Evolutionary conservation across 2,888 invertebrate species (phyloP), one percentile per base, ranked within the genome.

Genomic region (Cataglyphis livida): DNA sequence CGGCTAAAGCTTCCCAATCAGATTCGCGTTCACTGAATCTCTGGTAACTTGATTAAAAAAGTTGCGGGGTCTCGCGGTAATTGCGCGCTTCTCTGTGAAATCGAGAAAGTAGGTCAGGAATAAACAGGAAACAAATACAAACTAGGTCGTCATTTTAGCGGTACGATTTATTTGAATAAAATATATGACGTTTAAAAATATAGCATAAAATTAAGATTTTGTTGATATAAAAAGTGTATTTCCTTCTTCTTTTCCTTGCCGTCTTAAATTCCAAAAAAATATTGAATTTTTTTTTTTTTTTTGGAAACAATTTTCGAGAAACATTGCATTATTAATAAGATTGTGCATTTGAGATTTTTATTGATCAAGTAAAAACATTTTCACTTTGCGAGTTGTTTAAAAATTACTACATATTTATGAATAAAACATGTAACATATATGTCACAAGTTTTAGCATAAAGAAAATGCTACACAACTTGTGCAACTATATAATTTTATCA

Each of bases 381-480:
- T 44, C n/a, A 35, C 44, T 44, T 18, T 41, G 32, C 15, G 35
- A 41, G 64, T 64, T 51, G 35, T 12, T 41, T 6, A 12, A n/a
- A 7, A 51, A n/a, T 7, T 32, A 25, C n/a, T 18, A 18, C 1
- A 18, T 41, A 3, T 41, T 2, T 28, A 28, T 28, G 28, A 2
- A 28, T 28, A 2, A 28, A 28, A 28, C 28, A 28, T 28, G 28
- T 28, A 28, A 28, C 28, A 28, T 76, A 9, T 38, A 15, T 15
- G 15, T n/a, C 21, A 38, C n/a, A 64, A 48, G 18, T 78, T 59
- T 41, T 68, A 21, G 57, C 35, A 51, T 21, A 79, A 70, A 65
- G 61, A 79, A 59, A 79, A 57, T 59, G 28, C 57, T 25, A 5
- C 32, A 41, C 32, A 68, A 25, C 41, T n/a, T 15, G 3, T n/a